Base-by-base conservation (phyloP, 2,113 vertebrate species). In the Ictalurus furcatus region DNA sequence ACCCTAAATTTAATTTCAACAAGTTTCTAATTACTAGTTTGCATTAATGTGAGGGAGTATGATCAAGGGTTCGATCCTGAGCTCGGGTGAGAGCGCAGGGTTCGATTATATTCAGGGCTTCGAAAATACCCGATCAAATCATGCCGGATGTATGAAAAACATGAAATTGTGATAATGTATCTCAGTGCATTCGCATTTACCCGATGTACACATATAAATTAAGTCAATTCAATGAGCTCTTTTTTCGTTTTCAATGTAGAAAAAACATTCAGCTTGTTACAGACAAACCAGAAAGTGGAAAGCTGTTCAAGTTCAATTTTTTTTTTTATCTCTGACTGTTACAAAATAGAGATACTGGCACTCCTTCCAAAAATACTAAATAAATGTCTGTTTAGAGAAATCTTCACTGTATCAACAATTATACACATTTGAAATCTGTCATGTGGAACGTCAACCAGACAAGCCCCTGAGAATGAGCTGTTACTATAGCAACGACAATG, bases 401-500 rank as follows among this genome's bases (percentile, higher is more conserved):
- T 4, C n/a, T 28, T 48, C 37, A 44, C 40, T 44, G 67, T 67
- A 67, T 67, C 13, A 48, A 65, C 37, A 44, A 48, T n/a, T n/a
- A 67, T 30, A 85, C 3, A 30, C 84, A 17, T 69, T 52, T 63
- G 52, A 69, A 85, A 83, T 30, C 61, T 85, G 83, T 85, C 40
- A 85, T 85, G 61, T 52, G 40, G 40, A 85, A 85, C 37, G 6
- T 69, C 63, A 85, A 12, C 25, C 84, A 85, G 84, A 69, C 84
- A 69, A 67, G 63, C 61, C 63, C 9, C 63, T 54, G 84, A 85
- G 84, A 69, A 69, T 21, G 40, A 54, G 44, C 84, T 19, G 84
- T 85, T 85, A 69, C 84, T 69, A 85, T 85, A 23, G 84, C 84
- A 69, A 85, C 84, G 2, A 30, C 54, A 52, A 69, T 48, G 84